A percentile compares a stretch with the other conserved stretches of the same genome.
Conservation (phyloP, 2,888 invertebrate genomes). For the Orthosia incerta region DNA sequence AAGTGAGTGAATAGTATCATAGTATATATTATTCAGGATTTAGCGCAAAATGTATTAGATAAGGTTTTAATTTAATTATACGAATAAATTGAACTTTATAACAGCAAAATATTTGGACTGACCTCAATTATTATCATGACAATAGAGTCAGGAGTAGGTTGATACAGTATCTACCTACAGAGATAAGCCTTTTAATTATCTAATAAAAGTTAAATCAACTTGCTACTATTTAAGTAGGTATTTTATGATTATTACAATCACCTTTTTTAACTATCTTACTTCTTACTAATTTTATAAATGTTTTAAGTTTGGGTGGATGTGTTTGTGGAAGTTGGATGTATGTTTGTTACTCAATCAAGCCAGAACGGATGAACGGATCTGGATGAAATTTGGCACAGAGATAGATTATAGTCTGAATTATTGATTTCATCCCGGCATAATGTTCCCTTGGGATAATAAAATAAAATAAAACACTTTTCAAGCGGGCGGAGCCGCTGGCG, state of each 20-base stretch:
- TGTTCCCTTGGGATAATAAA: no score
- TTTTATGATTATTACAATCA: background rate
- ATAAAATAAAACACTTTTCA: no score
- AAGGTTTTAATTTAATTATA: background rate
- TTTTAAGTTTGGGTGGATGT: no score
- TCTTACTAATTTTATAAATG: background rate
- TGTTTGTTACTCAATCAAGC: no score
- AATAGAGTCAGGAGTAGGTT: background rate
- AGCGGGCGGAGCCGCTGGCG: no score
- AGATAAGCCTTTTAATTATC: constrained; percentile 18
- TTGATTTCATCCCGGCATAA: no score
- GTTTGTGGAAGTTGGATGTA: no score
- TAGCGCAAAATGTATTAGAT: background rate
- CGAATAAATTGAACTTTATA: background rate
- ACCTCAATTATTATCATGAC: constrained; percentile 15
- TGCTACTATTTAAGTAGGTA: background rate
- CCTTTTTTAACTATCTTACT: no score
- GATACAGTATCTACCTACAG: background rate
- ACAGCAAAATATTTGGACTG: background rate
- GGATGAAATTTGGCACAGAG: no score
- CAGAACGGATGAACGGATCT: no score
- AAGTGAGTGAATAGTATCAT: background rate
- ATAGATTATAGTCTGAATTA: no score
- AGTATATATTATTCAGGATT: background rate
- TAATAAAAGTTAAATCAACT: constrained; percentile 11